A percentile compares a stretch with the other conserved stretches of the same genome.
Conservation (phyloP, 2,888 invertebrate species). For the Boloria euphrosyne region DNA sequence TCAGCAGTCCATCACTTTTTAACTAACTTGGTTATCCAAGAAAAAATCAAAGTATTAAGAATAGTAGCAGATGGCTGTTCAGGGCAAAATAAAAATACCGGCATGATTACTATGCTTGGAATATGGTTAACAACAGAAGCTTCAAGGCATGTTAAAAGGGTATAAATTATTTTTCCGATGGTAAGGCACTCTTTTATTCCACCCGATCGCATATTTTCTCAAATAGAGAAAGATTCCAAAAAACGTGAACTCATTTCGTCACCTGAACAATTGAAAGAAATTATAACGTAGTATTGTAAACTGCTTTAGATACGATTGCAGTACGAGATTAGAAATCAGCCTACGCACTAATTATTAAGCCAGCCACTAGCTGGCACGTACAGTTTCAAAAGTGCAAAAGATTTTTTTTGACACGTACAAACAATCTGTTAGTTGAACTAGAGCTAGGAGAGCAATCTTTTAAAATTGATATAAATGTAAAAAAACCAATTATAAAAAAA, state of each 20-base stretch:
- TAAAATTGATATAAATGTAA: neutral
- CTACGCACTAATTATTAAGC: slow-evolving; percentile 36
- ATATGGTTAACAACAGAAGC: slow-evolving; percentile 41
- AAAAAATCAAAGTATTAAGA: slow-evolving; percentile 39
- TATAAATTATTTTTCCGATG: slow-evolving; percentile 43
- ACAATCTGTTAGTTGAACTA: neutral
- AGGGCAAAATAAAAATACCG: slow-evolving; percentile 49
- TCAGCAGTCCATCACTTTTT: slow-evolving; percentile 45
- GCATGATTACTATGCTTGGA: slow-evolving; percentile 44
- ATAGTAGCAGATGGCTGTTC: slow-evolving; percentile 49
- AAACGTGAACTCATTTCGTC: slow-evolving; percentile 32
- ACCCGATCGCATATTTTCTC: slow-evolving; percentile 46
- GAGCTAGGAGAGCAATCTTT: slow-evolving; percentile 1
- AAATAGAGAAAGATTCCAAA: slow-evolving; percentile 44
- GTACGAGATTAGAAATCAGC: slow-evolving; percentile 17
- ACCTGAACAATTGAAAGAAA: slow-evolving; percentile 32
- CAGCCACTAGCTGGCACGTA: slow-evolving; percentile 38
- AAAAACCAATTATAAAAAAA: neutral
- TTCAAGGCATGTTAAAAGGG: slow-evolving; percentile 37
- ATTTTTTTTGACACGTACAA: slow-evolving; percentile 9
- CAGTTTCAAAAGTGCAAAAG: slow-evolving; percentile 28
- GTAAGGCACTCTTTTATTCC: slow-evolving; percentile 47
- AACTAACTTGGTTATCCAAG: slow-evolving; percentile 37
- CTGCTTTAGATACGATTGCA: slow-evolving; percentile 35
- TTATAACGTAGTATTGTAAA: slow-evolving; percentile 36